These are phyloP conservation scores for Cisticola juncidis DNA, from an alignment of 2,113 vertebrate species.

Conservation along the genomic window DNA sequence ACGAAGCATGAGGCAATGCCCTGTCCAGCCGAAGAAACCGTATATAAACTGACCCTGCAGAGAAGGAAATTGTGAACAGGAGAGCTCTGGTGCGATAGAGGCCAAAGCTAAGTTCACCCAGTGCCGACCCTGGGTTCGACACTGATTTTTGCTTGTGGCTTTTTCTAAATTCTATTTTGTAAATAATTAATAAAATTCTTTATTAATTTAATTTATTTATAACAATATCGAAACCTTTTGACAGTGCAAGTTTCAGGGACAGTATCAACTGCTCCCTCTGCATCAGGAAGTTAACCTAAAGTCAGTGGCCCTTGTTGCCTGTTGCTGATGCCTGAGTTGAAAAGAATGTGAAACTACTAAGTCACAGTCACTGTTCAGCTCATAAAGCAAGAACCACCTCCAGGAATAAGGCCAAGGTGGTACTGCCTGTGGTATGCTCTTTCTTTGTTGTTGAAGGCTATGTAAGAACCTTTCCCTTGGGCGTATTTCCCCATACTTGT, in stretches of 20 bases:
- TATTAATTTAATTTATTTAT: no score
- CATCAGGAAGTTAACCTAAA: neutral
- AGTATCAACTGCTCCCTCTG: neutral
- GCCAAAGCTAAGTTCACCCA: no score
- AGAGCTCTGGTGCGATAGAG: no score
- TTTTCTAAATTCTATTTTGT: no score
- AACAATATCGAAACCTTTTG: neutral
- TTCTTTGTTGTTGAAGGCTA: neutral
- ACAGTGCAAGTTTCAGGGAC: neutral
- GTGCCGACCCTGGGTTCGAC: no score
- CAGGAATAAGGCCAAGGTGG: neutral
- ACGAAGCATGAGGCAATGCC: no score
- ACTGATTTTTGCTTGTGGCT: no score
- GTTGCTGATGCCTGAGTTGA: neutral
- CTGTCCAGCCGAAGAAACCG: no score
- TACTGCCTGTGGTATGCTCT: neutral
- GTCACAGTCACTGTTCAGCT: neutral
- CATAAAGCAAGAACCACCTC: neutral
- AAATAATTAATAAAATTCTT: no score
- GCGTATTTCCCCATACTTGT: neutral
- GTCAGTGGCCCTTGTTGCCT: neutral
- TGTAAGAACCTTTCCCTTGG: neutral
- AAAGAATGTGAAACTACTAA: neutral
- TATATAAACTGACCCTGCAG: no score
- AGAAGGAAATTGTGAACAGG: no score